phyloP scores from a whole-genome alignment of 2,797 vertebrate genomes.

The Anableps anableps region DNA sequence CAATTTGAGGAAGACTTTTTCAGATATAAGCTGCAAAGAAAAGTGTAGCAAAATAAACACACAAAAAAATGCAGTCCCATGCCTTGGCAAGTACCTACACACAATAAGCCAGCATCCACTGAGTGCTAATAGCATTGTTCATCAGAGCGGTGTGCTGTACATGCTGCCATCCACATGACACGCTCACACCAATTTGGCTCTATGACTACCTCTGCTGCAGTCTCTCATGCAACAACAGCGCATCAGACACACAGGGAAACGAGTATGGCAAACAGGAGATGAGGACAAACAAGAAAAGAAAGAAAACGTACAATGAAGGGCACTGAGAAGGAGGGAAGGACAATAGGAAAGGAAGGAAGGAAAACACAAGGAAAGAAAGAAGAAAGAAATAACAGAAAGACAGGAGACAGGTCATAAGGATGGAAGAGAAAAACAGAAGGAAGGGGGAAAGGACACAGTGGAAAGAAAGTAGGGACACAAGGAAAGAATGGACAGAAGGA shows the following conservation, averaged over 20 bases:
- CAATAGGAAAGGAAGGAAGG: neutral
- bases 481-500: neutral
- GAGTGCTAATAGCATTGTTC: neutral
- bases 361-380: neutral
- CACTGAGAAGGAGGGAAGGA: neutral
- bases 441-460: neutral
- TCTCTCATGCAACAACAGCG: neutral
- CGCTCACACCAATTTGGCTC: slow-evolving; percentile 4
- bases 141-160: neutral
- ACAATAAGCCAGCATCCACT: neutral
- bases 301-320: neutral
- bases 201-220: neutral
- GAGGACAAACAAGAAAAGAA: neutral
- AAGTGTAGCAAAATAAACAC: neutral
- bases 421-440: neutral
- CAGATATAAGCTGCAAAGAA: neutral
- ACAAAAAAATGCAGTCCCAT: neutral
- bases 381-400: neutral
- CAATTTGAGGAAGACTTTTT: neutral
- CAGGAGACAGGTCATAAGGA: neutral
- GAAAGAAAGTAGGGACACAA: neutral
- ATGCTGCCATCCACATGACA: slow-evolving; percentile 2
- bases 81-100: neutral
- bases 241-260: neutral
- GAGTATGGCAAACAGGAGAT: neutral